Evolutionary conservation across 2,888 invertebrate genomes (phyloP).

Genomic region (Furcula furcula): DNA sequence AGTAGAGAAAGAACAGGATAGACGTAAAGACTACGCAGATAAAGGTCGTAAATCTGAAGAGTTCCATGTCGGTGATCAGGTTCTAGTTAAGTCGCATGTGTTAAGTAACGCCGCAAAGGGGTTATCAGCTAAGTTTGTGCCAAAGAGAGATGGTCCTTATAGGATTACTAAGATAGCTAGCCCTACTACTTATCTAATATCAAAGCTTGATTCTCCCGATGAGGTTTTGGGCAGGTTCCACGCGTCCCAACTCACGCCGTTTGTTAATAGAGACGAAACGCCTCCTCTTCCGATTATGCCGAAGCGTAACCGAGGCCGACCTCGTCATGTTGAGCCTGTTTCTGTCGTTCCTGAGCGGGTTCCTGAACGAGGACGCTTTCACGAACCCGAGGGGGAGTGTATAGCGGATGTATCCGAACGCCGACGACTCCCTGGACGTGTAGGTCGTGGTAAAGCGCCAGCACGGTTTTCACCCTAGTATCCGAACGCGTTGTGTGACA

Average conservation of each 20-base stretch:
- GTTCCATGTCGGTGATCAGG: neutral
- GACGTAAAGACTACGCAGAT: neutral
- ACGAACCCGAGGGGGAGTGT: too few species aligned
- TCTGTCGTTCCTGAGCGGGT: too few species aligned
- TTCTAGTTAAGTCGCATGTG: neutral
- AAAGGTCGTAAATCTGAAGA: too few species aligned
- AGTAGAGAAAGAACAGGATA: neutral
- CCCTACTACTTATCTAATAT: neutral
- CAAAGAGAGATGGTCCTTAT: neutral
- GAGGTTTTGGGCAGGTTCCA: neutral
- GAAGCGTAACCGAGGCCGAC: neutral
- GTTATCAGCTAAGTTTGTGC: neutral
- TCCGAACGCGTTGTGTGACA: too few species aligned
- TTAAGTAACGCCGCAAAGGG: neutral
- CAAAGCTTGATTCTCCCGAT: neutral
- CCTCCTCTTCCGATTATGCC: neutral
- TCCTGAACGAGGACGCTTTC: too few species aligned
- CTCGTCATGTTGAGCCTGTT: too few species aligned
- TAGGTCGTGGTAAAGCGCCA: too few species aligned
- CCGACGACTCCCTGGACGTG: too few species aligned
- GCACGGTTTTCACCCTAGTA: too few species aligned
- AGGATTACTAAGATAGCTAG: neutral
- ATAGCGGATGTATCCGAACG: too few species aligned
- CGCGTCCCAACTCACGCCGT: neutral
- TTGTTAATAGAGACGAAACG: neutral